Base-by-base conservation (phyloP, 2,888 invertebrate genomes). In the Eumacrocentrus americanus region DNA sequence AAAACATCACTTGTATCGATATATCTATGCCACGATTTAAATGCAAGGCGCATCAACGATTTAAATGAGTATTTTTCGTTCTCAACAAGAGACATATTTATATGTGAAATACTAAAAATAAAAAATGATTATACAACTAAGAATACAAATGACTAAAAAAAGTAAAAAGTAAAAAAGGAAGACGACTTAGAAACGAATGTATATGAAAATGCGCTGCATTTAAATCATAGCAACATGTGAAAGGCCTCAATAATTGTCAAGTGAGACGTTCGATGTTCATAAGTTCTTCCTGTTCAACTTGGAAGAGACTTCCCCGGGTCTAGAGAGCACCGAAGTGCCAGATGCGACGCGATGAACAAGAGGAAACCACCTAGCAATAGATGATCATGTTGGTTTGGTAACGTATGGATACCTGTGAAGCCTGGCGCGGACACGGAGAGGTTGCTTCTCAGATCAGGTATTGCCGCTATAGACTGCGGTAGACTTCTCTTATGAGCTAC, bases 401-500 rank as follows among this genome's bases (percentile, higher is more conserved):
- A 69, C 81, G 78, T 72, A 83, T 82, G 72, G 77, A 71, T 82
- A 86, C 86, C 82, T 82, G 82, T 82, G 75, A 82, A 83, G 74
- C 81, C 80, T 78, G 80, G 80, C 72, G 80, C 80, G 76, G 79
- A 80, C 71, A 78, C 74, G 75, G 79, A 80, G 78, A 85, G 82
- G 78, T 87, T 87, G 82, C 87, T 87, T 82, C 94, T 89, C 83
- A 94, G 89, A 86, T 92, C 91, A 81, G 94, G 94, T 82, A 94
- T 94, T 82, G 92, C 89, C 82, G 86, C 86, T 81, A 92, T 89
- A 83, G 91, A 88, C 85, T 91, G 89, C 83, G 92, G 90, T 84
- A 94, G 88, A 83, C 91, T 88, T 78, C 90, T 89, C 84, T 88
- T 88, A 86, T 91, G 92, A 80, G 89, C 88, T 84, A 93, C 92